Base-by-base conservation (phyloP, 2,113 vertebrate species). In the Cathartes aura region DNA sequence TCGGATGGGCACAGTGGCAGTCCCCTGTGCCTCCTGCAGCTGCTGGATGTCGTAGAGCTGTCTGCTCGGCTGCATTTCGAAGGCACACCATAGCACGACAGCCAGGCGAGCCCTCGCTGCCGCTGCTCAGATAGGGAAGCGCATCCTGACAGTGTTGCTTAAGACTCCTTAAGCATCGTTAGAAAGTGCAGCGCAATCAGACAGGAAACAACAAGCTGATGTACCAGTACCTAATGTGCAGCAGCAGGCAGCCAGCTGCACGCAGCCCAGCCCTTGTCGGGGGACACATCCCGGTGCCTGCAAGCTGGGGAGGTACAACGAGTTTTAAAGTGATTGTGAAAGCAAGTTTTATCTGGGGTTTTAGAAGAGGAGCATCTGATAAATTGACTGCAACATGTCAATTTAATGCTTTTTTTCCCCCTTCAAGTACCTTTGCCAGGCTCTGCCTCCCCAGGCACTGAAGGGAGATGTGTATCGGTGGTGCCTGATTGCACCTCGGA, bases 221-320 rank as follows among this genome's bases (percentile, higher is more conserved):
- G 74, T 36, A 67, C 22, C 84, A 7, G 3, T 14, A n/a, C 11
- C 73, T 82, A 79, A 95, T 24, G 53, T 6, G 70, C 1, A 7
- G 90, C 17, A 55, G 92, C 96, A 89, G 90, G 84, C 87, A 22
- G 91, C 8, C 92, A 50, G 96, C 92, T 79, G 78, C 85, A 24
- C 2, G 4, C 85, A 62, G 63, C 89, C 32, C 71, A 3, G 72
- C 76, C 59, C 64, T n/a, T 1, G 67, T 16, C 5, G 4, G 59
- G 88, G 47, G 20, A 55, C 22, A 0, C 60, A 19, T 19, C 60
- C 80, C 18, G 1, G 18, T 2, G 15, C 82, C 79, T 3, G n/a
- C 18, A 78, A 66, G 53, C 71, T 14, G 64, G 34, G 20, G 50
- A 56, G 68, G 70, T 27, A 68, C 60, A 0, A 26, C 5, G 75